A percentile compares a stretch with the other conserved stretches of the same genome.
These are phyloP conservation scores for Amphimallon solstitiale DNA, from an alignment of 2,888 invertebrate genomes.

Conservation along the genomic window DNA sequence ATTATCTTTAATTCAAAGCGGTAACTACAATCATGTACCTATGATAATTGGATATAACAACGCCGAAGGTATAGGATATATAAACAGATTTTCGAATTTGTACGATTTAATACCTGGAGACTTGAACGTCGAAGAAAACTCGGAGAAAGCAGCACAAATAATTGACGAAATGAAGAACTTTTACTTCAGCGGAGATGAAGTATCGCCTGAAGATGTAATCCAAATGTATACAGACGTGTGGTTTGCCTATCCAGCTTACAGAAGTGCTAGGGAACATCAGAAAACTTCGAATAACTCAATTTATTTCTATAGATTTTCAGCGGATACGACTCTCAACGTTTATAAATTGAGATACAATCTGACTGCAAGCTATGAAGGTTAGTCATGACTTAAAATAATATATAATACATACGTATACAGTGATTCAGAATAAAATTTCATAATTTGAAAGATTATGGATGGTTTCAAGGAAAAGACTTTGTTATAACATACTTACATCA, in stretches of 20 bases:
- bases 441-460: no score
- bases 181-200: constrained; percentile 35
- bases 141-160: not conserved
- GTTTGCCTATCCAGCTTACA: constrained; percentile 32
- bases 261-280: constrained; percentile 15
- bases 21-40: constrained; percentile 42
- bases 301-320: constrained; percentile 36
- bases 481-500: no score
- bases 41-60: constrained; percentile 44
- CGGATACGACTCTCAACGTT: constrained; percentile 24
- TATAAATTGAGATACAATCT: constrained; percentile 5
- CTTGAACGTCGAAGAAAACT: constrained; percentile 27
- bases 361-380: constrained; percentile 8
- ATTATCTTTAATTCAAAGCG: constrained; percentile 36
- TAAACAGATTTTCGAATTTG: not conserved
- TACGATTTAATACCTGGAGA: constrained; percentile 41
- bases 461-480: no score
- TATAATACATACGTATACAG: no score
- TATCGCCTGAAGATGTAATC: not conserved
- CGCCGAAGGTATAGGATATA: constrained; percentile 40
- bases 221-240: constrained; percentile 31
- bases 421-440: no score
- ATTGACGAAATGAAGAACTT: constrained; percentile 22
- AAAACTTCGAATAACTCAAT: constrained; percentile 7
- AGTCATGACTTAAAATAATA: not conserved